phyloP scores from a whole-genome alignment of 1,140 invertebrate species.

The Holcopasites calliopsidis region DNA sequence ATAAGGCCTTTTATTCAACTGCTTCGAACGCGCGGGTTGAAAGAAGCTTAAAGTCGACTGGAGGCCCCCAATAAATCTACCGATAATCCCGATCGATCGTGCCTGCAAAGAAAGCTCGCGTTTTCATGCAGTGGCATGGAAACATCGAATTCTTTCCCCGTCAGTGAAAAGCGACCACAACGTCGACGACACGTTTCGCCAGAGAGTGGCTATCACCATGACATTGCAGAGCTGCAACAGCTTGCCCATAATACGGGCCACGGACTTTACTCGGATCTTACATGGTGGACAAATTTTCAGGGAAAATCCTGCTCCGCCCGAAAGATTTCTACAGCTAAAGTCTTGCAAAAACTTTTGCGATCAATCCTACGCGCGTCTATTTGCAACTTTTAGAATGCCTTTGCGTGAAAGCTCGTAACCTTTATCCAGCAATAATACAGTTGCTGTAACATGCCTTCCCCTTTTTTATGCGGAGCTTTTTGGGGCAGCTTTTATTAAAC shows the following conservation, averaged over 20 bases:
- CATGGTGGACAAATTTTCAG: neutral
- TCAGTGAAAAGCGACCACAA: slow-evolving; percentile 33
- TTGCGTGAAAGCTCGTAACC: neutral
- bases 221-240: slow-evolving; percentile 22
- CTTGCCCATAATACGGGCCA: slow-evolving; percentile 26
- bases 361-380: slow-evolving; percentile 23
- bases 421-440: neutral
- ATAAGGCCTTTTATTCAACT: slow-evolving; percentile 33
- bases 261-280: slow-evolving; percentile 1
- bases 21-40: slow-evolving; percentile 36
- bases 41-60: slow-evolving; percentile 31
- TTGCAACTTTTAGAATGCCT: slow-evolving; percentile 9
- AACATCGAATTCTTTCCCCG: slow-evolving; percentile 57
- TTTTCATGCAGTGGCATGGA: slow-evolving; percentile 53
- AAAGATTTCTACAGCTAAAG: neutral
- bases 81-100: slow-evolving; percentile 58
- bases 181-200: slow-evolving; percentile 8
- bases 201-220: neutral
- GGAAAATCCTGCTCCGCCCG: neutral
- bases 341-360: slow-evolving; percentile 9
- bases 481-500: neutral
- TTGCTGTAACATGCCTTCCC: neutral
- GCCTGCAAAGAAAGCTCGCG: slow-evolving; percentile 53
- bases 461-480: neutral
- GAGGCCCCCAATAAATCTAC: slow-evolving; percentile 50